Evolutionary conservation across 2,113 vertebrate species (phyloP).

Genomic region (Pelodiscus sinensis): DNA sequence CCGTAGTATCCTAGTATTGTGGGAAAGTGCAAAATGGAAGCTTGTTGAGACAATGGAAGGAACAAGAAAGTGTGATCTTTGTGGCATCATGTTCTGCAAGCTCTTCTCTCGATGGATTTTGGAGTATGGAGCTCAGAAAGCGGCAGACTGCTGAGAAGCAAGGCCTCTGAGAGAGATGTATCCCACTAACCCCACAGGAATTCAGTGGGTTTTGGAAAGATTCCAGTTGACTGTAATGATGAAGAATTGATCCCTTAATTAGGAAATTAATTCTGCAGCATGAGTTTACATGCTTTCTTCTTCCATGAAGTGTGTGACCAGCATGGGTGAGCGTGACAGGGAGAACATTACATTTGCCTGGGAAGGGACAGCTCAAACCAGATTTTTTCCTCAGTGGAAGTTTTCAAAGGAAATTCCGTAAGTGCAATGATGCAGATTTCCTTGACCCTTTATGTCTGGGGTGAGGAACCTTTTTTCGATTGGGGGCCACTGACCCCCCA

Average conservation of each 20-base stretch:
- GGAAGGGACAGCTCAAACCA: not conserved
- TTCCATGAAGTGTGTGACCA: not conserved
- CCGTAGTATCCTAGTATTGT: not conserved
- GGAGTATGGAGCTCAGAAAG: not conserved
- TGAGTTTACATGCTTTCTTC: not conserved
- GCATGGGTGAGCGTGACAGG: not conserved
- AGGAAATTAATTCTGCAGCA: not conserved
- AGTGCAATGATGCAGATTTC: not conserved
- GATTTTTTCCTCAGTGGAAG: not conserved
- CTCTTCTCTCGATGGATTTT: not conserved
- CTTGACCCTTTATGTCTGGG: not conserved
- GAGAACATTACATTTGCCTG: not conserved
- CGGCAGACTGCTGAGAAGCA: not conserved
- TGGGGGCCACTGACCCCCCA: too few species aligned
- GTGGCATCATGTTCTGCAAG: accelerated
- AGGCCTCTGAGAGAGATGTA: not conserved
- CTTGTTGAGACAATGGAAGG: not conserved
- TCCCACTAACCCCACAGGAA: accelerated
- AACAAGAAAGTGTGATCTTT: not conserved
- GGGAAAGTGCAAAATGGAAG: not conserved
- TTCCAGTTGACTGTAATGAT: not conserved
- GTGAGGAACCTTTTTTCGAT: too few species aligned
- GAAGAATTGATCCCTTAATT: not conserved
- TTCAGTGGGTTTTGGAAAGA: not conserved
- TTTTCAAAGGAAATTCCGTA: not conserved